phyloP scores from a whole-genome alignment of 2,113 vertebrate species.

The Proteles cristata region DNA sequence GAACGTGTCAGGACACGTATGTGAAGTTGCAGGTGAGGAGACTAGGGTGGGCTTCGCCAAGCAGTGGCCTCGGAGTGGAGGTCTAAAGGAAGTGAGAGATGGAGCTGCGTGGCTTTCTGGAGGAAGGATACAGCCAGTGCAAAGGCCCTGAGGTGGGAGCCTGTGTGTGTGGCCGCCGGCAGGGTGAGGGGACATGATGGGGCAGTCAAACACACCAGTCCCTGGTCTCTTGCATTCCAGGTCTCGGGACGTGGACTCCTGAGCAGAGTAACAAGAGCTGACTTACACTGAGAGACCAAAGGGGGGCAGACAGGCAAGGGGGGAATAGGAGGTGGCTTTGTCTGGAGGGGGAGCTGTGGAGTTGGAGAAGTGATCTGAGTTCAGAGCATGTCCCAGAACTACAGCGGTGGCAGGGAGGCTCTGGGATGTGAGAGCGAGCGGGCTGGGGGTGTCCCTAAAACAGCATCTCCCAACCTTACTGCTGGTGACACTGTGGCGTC shows the following conservation, averaged over 20 bases:
- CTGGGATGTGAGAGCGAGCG: not conserved
- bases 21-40: not conserved
- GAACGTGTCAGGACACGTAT: no score
- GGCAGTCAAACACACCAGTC: not conserved
- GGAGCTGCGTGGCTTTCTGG: not conserved
- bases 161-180: not conserved
- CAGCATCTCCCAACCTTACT: not conserved
- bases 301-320: not conserved
- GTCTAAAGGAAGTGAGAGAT: not conserved
- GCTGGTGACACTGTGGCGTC: not conserved
- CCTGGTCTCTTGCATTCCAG: rapidly evolving
- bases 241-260: no score
- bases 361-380: not conserved
- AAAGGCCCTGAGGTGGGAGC: no score
- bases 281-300: not conserved
- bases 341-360: not conserved
- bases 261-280: not conserved
- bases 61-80: not conserved
- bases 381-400: not conserved
- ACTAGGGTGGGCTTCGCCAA: rapidly evolving
- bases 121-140: not conserved
- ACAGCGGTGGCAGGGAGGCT: not conserved
- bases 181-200: rapidly evolving
- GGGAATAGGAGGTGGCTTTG: not conserved
- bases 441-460: not conserved